Base-by-base conservation (phyloP, 2,888 invertebrate species). In the Cyaniris semiargus region DNA sequence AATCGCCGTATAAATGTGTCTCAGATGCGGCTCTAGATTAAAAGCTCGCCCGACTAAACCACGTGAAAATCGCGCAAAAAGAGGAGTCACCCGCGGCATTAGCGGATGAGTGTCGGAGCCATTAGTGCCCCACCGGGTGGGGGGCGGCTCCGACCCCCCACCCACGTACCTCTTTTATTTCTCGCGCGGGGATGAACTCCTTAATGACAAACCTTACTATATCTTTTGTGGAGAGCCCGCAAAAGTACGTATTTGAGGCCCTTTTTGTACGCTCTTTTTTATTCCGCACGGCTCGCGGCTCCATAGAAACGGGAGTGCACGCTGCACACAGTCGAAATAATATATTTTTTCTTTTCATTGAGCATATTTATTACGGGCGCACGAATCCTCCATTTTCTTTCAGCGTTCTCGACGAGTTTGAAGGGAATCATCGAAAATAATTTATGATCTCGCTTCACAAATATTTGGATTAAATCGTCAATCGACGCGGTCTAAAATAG, bases 191-290 rank as follows among this genome's bases (percentile, higher is more conserved):
- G 93, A 93, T 94, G 93, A 94, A 94, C 93, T 94, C 93, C 93
- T 94, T 94, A 93, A 94, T 93, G 93, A 93, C 93, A 94, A 93
- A 94, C 93, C 93, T 92, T 93, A 93, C 93, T 94, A 93, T 94
- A 93, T 94, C 93, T 94, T 93, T 93, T 94, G 93, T 93, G 91
- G 91, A 93, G 91, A 91, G 91, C 91, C 91, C 91, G 91, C 90
- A 90, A 91, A 91, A 94, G 93, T 93, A 93, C 93, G 93, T 93
- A 93, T 93, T 93, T 93, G 91, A 92, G 93, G 91, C 89, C 91
- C 85, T 93, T 93, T 93, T 94, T 94, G 93, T 93, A 85, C 86
- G 87, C 87, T 88, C 88, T 90, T 93, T 93, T 92, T 92, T 92
- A 90, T 91, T 89, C 87, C 85, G 84, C 85, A 83, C 86, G 84